A percentile compares a stretch with the other conserved stretches of the same genome.
These are phyloP conservation scores for Microplitis manilae DNA, from an alignment of 2,888 invertebrate genomes.

Conservation along the genomic window DNA sequence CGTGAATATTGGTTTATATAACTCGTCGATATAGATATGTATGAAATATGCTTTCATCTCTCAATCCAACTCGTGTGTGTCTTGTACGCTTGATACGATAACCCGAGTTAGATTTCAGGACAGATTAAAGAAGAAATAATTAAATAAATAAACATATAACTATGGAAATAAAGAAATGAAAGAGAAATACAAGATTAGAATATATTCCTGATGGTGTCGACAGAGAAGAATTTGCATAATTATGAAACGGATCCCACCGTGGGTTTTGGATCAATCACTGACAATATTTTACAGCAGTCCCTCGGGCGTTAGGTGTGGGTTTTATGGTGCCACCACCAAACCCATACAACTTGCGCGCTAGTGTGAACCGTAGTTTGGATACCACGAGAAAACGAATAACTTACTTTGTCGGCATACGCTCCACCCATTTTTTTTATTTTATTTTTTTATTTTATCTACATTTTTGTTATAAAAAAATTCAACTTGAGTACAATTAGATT, in stretches of 20 bases:
- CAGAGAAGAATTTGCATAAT: conserved; percentile 61
- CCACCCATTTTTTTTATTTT: conserved; percentile 29
- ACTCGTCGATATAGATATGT: conserved; percentile 11
- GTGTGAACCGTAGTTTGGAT: background rate
- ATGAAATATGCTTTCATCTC: no score
- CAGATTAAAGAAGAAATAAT: no score
- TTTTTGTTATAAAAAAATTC: conserved; percentile 34
- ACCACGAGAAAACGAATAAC: conserved; percentile 49
- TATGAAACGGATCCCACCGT: conserved; percentile 55
- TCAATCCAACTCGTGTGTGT: no score
- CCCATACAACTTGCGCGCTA: no score
- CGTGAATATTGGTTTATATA: conserved; percentile 26
- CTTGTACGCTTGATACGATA: no score
- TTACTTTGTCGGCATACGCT: conserved; percentile 49
- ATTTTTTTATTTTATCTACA: conserved; percentile 34
- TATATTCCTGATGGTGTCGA: conserved; percentile 31
- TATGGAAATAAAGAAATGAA: background rate
- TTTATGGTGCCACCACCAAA: background rate
- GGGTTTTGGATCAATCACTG: conserved; percentile 59
- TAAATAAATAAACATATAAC: no score
- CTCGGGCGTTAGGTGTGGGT: conserved; percentile 20
- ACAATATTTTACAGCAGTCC: conserved; percentile 55
- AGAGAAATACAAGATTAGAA: conserved; percentile 2
- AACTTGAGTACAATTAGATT: conserved; percentile 13
- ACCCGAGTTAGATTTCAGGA: no score